Conservation (phyloP, 2,113 vertebrate species). For the Acanthisitta chloris region DNA sequence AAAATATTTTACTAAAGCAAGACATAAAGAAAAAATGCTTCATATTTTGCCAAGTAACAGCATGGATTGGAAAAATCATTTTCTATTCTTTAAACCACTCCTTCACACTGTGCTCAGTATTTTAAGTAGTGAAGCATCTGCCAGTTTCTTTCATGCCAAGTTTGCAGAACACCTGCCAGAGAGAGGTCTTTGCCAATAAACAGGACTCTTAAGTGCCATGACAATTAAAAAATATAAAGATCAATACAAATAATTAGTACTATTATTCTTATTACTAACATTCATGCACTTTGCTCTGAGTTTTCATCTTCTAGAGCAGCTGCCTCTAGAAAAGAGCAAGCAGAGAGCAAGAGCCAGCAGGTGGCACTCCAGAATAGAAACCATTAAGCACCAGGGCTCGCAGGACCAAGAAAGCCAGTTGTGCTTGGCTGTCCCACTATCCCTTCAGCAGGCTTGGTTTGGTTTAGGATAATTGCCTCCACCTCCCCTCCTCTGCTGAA, state of each 20-base stretch:
- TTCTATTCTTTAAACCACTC: background rate
- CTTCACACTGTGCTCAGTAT: background rate
- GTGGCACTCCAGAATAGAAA: slow-evolving; percentile 29
- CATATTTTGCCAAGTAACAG: background rate
- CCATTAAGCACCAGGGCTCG: background rate
- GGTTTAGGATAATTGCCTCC: background rate
- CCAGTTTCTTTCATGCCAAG: background rate
- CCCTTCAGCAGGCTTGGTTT: background rate
- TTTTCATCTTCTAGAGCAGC: background rate
- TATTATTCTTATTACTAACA: background rate
- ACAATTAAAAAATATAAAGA: background rate
- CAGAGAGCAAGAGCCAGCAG: background rate
- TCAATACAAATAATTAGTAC: background rate
- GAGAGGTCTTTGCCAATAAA: background rate
- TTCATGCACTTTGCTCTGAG: background rate
- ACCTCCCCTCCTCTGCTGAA: background rate
- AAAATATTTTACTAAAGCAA: background rate
- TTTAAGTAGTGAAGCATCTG: background rate
- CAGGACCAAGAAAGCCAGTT: background rate
- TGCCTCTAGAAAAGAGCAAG: background rate
- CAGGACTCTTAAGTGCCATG: background rate
- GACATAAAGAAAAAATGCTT: background rate
- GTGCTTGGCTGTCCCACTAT: background rate
- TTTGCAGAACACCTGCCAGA: background rate
- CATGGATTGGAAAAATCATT: background rate